Evolutionary conservation across 1,140 invertebrate species (phyloP), one percentile per base, ranked within the genome.

Genomic region (Philaenus spumarius): DNA sequence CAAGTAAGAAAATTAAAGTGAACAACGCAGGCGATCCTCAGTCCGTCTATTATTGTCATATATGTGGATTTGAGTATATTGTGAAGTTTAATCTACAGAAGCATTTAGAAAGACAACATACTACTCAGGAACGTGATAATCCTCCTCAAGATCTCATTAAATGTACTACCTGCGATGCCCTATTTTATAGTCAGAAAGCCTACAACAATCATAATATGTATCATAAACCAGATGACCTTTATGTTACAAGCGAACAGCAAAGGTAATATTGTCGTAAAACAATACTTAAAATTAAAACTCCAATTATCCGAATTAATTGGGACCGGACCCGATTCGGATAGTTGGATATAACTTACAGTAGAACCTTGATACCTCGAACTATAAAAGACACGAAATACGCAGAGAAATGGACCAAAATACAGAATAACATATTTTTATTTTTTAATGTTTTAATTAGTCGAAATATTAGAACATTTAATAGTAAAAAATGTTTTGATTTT

Each of bases 31-130:
- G 78, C 11, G 78, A 80, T 59, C 72, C 79, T 7, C 64, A 82
- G 40, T 78, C 77, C 57, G 77, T 83, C 19, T 84, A 82, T 59
- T 85, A 84, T 68, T 85, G 83, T 63, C 77, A 83, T 62, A 75
- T 85, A 37, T 85, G 83, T 71, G 83, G 83, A 5, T 78, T 77
- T 50, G 82, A 85, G 65, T 84, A 84, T 66, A 76, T 83, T 26
- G 75, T 83, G 39, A 85, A 85, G 70, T 83, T 82, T 54, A 85
- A 85, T 71, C 72, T 85, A 59, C 78, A 77, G 74, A 81, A 80
- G 68, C 83, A 85, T 68, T 73, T 84, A 58, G 73, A 74, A 60
- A 75, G 78, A 60, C 77, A 79, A 60, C 83, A 84, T 62, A 69
- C 69, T 48, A 69, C 78, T 70, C 76, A 79, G 64, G 77, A 82